A percentile compares a stretch with the other conserved stretches of the same genome.
Conservation (phyloP, 2,888 invertebrate genomes). For the Stenodera caucasica region DNA sequence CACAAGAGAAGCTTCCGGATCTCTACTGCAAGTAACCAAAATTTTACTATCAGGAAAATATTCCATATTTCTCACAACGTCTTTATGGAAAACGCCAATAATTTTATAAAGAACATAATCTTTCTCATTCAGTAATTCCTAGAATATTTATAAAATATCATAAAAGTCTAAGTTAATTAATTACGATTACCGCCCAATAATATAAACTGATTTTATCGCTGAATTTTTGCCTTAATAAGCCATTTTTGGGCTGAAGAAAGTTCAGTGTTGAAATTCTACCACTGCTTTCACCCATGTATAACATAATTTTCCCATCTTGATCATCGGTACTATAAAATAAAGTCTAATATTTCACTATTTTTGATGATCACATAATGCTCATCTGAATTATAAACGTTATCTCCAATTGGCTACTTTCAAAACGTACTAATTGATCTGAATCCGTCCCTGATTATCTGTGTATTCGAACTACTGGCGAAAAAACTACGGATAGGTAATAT, state of each 20-base stretch:
- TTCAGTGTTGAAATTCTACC: slow-evolving; percentile 59
- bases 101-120: slow-evolving; percentile 56
- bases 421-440: too few relatives aligned
- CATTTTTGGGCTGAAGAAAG: slow-evolving; percentile 60
- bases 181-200: slow-evolving; percentile 62
- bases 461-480: too few relatives aligned
- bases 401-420: too few relatives aligned
- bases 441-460: too few relatives aligned
- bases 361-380: not conserved
- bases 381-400: not conserved
- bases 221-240: slow-evolving; percentile 59
- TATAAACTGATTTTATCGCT: slow-evolving; percentile 61
- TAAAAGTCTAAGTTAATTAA: not conserved
- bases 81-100: slow-evolving; percentile 57
- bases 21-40: slow-evolving; percentile 62
- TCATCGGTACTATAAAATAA: slow-evolving; percentile 56
- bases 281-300: slow-evolving; percentile 61
- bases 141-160: slow-evolving; percentile 26
- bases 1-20: slow-evolving; percentile 58
- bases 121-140: slow-evolving; percentile 61
- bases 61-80: slow-evolving; percentile 57
- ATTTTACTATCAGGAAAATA: slow-evolving; percentile 57
- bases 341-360: slow-evolving; percentile 51
- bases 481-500: too few relatives aligned
- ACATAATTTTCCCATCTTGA: slow-evolving; percentile 47